Evolutionary conservation across 2,113 vertebrate species (phyloP).

Genomic region (Dicrurus megarhynchus): DNA sequence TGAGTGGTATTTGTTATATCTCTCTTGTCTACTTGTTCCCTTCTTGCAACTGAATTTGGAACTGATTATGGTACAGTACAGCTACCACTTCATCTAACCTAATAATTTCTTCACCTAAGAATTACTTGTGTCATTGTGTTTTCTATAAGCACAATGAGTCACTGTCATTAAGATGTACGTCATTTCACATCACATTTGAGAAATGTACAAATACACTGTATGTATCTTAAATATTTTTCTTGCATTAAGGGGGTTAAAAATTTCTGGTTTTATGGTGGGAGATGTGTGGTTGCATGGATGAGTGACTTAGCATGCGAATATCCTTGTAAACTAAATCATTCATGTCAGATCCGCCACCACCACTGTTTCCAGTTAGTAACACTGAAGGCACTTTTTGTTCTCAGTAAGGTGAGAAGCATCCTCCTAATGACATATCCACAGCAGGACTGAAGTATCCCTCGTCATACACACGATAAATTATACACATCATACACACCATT

Average conservation of each 20-base stretch:
- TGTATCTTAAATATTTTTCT: background rate
- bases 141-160: background rate
- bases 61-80: background rate
- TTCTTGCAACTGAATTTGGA: background rate
- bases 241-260: background rate
- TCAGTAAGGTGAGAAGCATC: background rate
- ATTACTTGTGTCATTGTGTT: background rate
- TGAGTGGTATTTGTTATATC: background rate
- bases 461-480: rapidly evolving
- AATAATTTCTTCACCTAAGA: background rate
- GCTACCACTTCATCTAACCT: background rate
- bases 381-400: background rate
- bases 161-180: rapidly evolving
- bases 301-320: background rate
- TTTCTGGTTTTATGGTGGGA: background rate
- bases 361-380: background rate
- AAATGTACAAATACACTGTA: background rate
- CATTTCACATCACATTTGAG: background rate
- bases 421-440: background rate
- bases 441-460: background rate
- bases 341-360: background rate
- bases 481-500: background rate
- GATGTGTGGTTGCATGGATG: background rate
- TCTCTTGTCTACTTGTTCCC: background rate
- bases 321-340: background rate